Conservation (phyloP, 53 echinoderm and acorn worm genomes). For the Holothuria leucospilota region DNA sequence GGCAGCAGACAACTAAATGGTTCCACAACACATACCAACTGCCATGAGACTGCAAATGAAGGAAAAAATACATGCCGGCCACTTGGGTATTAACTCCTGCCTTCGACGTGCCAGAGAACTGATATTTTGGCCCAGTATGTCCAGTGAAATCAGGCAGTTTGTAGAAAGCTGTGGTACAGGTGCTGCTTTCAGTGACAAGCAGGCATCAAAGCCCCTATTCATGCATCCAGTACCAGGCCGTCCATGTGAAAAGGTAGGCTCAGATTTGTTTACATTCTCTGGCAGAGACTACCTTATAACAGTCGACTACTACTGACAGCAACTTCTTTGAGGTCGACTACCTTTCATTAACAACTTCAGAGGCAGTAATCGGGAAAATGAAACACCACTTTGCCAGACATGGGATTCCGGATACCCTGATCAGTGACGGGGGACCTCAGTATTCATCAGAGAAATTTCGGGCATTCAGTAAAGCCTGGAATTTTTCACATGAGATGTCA, state of each 20-base stretch:
- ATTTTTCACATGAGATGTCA: no score
- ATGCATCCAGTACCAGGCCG: conserved; percentile 48
- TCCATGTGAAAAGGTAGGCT: conserved; percentile 61
- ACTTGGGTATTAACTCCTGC: conserved; percentile 63
- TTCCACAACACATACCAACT: no score
- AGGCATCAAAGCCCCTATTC: conserved; percentile 59
- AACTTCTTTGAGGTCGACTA: conserved; percentile 73
- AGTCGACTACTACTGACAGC: conserved; percentile 66
- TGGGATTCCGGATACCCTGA: conserved; percentile 46
- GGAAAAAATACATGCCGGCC: conserved; percentile 60
- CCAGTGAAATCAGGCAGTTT: conserved; percentile 56
- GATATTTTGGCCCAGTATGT: conserved; percentile 67
- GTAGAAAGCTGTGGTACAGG: conserved; percentile 60
- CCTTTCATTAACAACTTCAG: conserved; percentile 11
- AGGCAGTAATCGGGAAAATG: conserved; percentile 34
- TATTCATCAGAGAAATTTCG: no score
- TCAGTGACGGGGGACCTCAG: no score
- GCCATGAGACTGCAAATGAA: conserved; percentile 44
- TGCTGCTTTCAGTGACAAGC: conserved; percentile 21
- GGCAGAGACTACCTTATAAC: conserved; percentile 50
- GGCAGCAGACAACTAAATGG: no score
- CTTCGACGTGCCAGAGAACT: conserved; percentile 56
- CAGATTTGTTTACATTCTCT: conserved; percentile 41
- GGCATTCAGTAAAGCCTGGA: no score
- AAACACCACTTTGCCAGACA: no score